Evolutionary conservation across 2,113 vertebrate genomes (phyloP), one percentile per base, ranked within the genome.

Genomic region (Tychaedon coryphoeus): DNA sequence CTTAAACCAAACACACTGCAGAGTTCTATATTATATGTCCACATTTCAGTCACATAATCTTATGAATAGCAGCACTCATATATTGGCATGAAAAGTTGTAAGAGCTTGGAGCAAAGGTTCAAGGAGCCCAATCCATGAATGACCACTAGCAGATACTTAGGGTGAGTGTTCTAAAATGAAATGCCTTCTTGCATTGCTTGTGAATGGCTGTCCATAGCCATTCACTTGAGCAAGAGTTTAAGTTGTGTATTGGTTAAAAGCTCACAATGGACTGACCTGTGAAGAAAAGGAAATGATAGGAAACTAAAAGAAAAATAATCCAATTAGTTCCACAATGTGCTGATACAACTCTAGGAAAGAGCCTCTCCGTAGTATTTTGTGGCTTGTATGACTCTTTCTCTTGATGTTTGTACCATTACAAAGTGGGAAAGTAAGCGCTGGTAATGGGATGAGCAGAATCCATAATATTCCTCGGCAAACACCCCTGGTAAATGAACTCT

Each of bases 381-480:
- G 16, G 11, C 5, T 72, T 67, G 3, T 24, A 19, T 9, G 4
- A 12, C 2, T 57, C 31, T 82, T 77, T 79, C 29, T 74, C 19
- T 67, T 64, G 42, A 34, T 60, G 19, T 60, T 64, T 7, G 20
- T 81, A 56, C 13, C 11, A 61, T 51, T 69, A 65, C 3, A 60
- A 81, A 76, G 10, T 12, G 8, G 70, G 31, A 56, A 70, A 85
- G 19, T 19, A 65, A 80, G 33, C 20, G 53, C 23, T 54, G 33
- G 47, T 61, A 78, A 29, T 29, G 11, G 8, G 19, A 78, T 88
- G 12, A 42, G 19, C 22, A n/a, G 40, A 75, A 76, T 40, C 23
- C 0, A 0, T 51, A 47, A 20, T 50, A 51, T 33, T 20, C 2
- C 14, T 42, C 80, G 72, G 26, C 29, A 65, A 48, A 42, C 0